Evolutionary conservation across 1,140 invertebrate species (phyloP).

Genomic region (Heliconius nattereri): DNA sequence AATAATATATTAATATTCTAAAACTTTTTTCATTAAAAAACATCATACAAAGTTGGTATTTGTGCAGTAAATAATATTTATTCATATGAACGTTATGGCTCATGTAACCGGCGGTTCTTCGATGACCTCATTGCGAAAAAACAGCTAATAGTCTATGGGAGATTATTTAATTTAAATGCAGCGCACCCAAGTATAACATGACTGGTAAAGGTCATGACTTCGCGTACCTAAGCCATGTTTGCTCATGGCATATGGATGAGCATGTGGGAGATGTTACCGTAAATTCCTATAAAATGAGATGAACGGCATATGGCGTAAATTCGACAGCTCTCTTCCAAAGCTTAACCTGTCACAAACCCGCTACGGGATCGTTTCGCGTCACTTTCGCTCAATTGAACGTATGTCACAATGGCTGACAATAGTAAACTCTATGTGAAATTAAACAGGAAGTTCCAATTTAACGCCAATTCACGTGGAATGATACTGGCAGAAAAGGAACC

Average conservation of each 20-base stretch:
- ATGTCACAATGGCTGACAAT: constrained; percentile 70
- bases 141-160: constrained; percentile 45
- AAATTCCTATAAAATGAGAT: constrained; percentile 50
- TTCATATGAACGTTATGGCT: constrained; percentile 44
- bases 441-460: constrained; percentile 79
- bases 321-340: constrained; percentile 44
- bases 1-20: neutral
- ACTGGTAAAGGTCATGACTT: constrained; percentile 43
- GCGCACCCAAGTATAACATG: constrained; percentile 45
- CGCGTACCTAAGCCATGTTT: constrained; percentile 23
- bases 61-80: constrained; percentile 21
- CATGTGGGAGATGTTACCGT: constrained; percentile 50
- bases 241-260: constrained; percentile 47
- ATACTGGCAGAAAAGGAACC: constrained; percentile 56
- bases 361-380: constrained; percentile 69
- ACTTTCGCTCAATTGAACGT: constrained; percentile 77
- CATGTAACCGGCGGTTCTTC: constrained; percentile 40
- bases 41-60: constrained; percentile 17
- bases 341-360: constrained; percentile 71
- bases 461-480: constrained; percentile 76
- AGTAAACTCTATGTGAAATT: constrained; percentile 68
- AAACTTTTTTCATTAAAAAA: neutral
- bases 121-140: constrained; percentile 64
- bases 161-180: constrained; percentile 52
- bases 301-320: constrained; percentile 61